phyloP scores from a whole-genome alignment of 2,113 vertebrate genomes.

The Cynopterus brachyotis region DNA sequence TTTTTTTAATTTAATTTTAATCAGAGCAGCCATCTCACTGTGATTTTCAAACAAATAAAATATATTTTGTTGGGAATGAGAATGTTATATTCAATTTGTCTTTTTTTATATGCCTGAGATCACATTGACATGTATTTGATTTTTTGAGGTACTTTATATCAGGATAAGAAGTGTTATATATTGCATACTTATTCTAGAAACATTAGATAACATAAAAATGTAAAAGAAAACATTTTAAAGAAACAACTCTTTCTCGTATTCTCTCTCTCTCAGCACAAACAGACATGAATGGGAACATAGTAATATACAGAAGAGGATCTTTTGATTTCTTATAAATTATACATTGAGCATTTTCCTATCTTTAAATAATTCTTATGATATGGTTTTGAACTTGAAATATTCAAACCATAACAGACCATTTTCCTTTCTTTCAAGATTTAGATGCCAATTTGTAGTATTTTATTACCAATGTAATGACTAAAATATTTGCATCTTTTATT shows the following conservation, averaged over 20 bases:
- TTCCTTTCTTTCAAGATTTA: background rate
- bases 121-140: background rate
- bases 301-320: background rate
- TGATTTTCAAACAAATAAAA: background rate
- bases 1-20: constrained; percentile 22
- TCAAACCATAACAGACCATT: background rate
- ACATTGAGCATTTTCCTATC: background rate
- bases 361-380: background rate
- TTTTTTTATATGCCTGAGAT: background rate
- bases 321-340: background rate
- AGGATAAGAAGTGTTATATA: background rate
- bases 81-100: background rate
- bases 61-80: background rate
- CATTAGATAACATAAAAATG: background rate
- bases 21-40: background rate
- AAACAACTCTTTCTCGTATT: background rate
- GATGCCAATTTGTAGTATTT: background rate
- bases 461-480: background rate
- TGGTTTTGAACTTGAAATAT: background rate
- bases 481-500: background rate
- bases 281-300: background rate
- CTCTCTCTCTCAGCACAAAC: background rate
- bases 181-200: background rate
- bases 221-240: background rate
- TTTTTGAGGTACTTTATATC: background rate